These are phyloP conservation scores for Rhinolophus ferrumequinum DNA, from an alignment of 2,113 vertebrate genomes.

Conservation along the genomic window DNA sequence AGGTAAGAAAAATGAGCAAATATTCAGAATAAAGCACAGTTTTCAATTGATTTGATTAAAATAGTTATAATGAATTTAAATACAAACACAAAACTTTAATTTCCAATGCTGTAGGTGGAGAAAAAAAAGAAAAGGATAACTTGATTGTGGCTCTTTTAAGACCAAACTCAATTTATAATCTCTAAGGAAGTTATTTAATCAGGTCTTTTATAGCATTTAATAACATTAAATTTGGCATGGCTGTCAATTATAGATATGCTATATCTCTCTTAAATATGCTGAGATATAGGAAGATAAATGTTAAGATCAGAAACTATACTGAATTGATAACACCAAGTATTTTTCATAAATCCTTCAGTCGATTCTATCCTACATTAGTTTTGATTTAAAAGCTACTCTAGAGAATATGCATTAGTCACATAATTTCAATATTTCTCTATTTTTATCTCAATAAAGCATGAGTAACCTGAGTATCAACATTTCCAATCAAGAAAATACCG, in stretches of 20 bases:
- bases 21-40: background rate
- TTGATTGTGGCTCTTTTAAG: background rate
- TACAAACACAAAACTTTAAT: conserved; percentile 14
- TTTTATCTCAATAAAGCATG: background rate
- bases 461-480: background rate
- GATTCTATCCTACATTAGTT: background rate
- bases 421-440: background rate
- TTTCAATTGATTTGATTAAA: background rate
- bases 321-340: background rate
- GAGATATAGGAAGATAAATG: background rate
- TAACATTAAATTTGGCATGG: background rate
- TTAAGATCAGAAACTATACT: background rate
- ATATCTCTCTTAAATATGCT: background rate
- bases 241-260: background rate
- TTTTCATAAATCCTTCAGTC: conserved; percentile 9
- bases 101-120: background rate
- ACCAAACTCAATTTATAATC: background rate
- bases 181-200: background rate
- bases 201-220: background rate
- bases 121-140: background rate
- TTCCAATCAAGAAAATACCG: background rate
- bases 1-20: background rate
- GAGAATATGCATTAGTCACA: background rate
- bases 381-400: conserved; percentile 18
- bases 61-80: conserved; percentile 25